Conservation (phyloP, 2,888 invertebrate genomes). For the Cyclophora albipunctata region DNA sequence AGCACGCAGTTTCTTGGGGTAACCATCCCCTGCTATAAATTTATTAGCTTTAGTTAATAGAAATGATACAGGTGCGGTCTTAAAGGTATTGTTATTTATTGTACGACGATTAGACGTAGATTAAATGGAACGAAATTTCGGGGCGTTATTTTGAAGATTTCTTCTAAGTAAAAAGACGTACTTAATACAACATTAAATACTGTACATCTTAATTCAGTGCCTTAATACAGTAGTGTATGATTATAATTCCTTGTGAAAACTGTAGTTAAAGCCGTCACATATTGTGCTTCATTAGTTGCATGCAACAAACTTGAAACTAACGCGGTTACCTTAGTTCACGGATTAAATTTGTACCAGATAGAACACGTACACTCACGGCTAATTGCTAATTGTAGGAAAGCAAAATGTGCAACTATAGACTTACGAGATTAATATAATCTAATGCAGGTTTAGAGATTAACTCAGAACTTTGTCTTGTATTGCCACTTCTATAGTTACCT, state of each 20-base stretch:
- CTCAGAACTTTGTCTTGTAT: not conserved
- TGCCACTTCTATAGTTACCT: too few species aligned
- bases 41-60: slow-evolving; percentile 15
- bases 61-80: slow-evolving; percentile 1
- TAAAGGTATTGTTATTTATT: too few species aligned
- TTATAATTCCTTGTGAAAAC: too few species aligned
- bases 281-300: slow-evolving; percentile 19
- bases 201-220: too few species aligned
- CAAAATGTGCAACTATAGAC: slow-evolving; percentile 8
- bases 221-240: too few species aligned
- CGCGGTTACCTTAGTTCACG: slow-evolving; percentile 16
- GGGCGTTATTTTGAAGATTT: too few species aligned
- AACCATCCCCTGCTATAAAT: slow-evolving; percentile 21
- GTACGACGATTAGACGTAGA: too few species aligned
- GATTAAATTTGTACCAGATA: slow-evolving; percentile 19
- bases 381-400: slow-evolving; percentile 19
- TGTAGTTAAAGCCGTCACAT: slow-evolving; percentile 5
- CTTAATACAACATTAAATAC: too few species aligned
- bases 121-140: too few species aligned
- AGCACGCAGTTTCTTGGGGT: slow-evolving; percentile 31
- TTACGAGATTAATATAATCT: slow-evolving; percentile 3
- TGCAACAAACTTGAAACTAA: slow-evolving; percentile 19
- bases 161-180: too few species aligned
- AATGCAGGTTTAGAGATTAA: not conserved
- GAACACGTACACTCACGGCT: slow-evolving; percentile 13